phyloP scores from a whole-genome alignment of 2,888 invertebrate genomes.

The Rhagophthalmus giganteus region DNA sequence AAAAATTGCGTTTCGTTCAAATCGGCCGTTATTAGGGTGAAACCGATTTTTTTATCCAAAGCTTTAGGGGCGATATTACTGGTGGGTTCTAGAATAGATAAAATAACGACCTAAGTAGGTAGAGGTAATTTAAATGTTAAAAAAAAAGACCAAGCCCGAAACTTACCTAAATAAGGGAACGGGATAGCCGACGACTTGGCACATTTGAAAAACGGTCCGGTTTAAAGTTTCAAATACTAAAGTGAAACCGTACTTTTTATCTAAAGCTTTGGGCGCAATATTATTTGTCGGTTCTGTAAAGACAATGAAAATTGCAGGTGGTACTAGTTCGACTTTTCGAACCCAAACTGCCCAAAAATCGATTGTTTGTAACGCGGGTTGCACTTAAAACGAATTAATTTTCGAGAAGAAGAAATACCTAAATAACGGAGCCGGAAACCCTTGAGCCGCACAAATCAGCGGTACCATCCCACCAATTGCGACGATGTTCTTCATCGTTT shows the following conservation, averaged over 20 bases:
- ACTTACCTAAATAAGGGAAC: constrained; percentile 70
- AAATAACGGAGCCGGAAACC: constrained; percentile 65
- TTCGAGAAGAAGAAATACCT: too few relatives aligned
- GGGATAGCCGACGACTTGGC: constrained; percentile 71
- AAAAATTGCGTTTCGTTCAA: constrained; percentile 46
- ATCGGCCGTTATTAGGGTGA: constrained; percentile 58
- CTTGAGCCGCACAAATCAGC: constrained; percentile 58
- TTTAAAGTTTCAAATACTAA: constrained; percentile 55
- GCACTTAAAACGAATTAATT: too few relatives aligned
- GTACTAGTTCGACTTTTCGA: too few relatives aligned
- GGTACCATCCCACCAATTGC: constrained; percentile 46
- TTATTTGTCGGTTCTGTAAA: constrained; percentile 71
- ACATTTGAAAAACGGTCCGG: constrained; percentile 64
- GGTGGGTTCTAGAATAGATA: constrained; percentile 64
- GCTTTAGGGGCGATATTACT: constrained; percentile 66
- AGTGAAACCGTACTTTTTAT: constrained; percentile 58
- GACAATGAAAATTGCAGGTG: background rate
- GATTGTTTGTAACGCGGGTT: too few relatives aligned
- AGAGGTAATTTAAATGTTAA: too few relatives aligned
- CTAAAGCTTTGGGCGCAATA: constrained; percentile 62
- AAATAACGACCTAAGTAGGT: too few relatives aligned
- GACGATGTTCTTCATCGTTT: constrained; percentile 54
- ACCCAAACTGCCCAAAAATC: too few relatives aligned
- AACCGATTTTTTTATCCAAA: constrained; percentile 57
- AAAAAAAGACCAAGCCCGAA: constrained; percentile 3